phyloP scores from a whole-genome alignment of 2,888 invertebrate species.

The Laothoe populi region DNA sequence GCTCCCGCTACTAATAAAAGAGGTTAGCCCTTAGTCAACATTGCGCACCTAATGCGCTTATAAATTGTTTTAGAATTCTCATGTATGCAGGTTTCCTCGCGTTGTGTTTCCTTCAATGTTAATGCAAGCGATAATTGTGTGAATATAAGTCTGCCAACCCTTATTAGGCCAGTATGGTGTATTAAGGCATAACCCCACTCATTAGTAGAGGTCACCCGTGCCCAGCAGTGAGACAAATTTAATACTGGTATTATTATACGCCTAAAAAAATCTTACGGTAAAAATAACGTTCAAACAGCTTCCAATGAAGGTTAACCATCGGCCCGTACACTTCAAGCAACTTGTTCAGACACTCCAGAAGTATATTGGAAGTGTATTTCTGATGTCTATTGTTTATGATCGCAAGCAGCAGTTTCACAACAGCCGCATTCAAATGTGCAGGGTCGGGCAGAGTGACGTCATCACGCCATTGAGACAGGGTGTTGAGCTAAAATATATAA shows the following conservation, averaged over 20 bases:
- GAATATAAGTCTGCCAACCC: too few relatives aligned
- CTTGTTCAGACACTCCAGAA: constrained; percentile 46
- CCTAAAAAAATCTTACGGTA: constrained; percentile 41
- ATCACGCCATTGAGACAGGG: constrained; percentile 38
- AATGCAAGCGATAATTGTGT: too few relatives aligned
- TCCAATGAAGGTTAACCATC: constrained; percentile 46
- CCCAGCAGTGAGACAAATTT: too few relatives aligned
- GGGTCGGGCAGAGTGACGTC: constrained; percentile 14
- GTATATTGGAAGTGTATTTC: constrained; percentile 34
- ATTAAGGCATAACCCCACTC: too few relatives aligned
- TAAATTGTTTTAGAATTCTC: too few relatives aligned
- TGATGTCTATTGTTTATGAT: constrained; percentile 42
- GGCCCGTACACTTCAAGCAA: constrained; percentile 47
- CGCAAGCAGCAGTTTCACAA: constrained; percentile 49
- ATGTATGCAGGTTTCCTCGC: too few relatives aligned
- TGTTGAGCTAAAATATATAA: constrained; percentile 36
- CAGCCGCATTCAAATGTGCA: constrained; percentile 37
- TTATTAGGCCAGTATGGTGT: too few relatives aligned
- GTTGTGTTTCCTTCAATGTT: too few relatives aligned
- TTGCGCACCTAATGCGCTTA: too few relatives aligned
- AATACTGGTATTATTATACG: not conserved
- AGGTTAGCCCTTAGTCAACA: too few relatives aligned
- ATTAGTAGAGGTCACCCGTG: too few relatives aligned
- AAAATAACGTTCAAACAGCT: constrained; percentile 44
- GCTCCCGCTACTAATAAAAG: too few relatives aligned